Evolutionary conservation across 2,113 vertebrate genomes (phyloP).

Genomic region (Hystrix brachyura): DNA sequence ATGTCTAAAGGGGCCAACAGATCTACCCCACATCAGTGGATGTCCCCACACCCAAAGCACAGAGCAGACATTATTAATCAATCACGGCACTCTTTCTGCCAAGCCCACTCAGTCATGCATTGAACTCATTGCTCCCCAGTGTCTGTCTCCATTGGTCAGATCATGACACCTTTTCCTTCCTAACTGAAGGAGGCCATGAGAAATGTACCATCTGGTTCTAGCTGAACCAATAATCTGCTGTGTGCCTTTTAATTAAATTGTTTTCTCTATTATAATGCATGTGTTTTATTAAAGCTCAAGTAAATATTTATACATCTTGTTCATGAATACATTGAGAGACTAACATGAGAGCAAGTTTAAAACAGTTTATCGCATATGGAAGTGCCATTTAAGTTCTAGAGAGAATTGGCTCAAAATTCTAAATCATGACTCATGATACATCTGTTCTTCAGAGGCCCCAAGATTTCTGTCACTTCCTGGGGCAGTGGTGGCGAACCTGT

Average conservation of each 20-base stretch:
- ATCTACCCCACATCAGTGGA: neutral
- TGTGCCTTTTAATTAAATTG: neutral
- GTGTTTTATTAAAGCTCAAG: constrained; percentile 19
- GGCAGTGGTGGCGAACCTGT: neutral
- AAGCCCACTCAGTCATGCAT: neutral
- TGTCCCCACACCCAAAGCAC: neutral
- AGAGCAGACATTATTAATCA: neutral
- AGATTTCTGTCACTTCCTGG: neutral
- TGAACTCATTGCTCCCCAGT: neutral
- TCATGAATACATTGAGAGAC: neutral
- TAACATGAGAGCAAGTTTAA: neutral
- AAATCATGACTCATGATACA: neutral
- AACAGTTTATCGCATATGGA: neutral
- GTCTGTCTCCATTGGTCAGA: neutral
- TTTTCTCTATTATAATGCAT: neutral
- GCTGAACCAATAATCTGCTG: neutral
- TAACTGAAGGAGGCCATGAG: neutral
- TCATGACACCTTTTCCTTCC: constrained; percentile 1
- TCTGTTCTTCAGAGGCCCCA: neutral
- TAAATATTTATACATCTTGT: neutral
- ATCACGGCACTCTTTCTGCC: neutral
- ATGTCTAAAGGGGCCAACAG: neutral
- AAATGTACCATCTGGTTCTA: neutral
- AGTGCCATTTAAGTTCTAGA: neutral
- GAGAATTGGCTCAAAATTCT: neutral